Conservation (phyloP, 2,113 vertebrate species). For the Gopherus evgoodei region DNA sequence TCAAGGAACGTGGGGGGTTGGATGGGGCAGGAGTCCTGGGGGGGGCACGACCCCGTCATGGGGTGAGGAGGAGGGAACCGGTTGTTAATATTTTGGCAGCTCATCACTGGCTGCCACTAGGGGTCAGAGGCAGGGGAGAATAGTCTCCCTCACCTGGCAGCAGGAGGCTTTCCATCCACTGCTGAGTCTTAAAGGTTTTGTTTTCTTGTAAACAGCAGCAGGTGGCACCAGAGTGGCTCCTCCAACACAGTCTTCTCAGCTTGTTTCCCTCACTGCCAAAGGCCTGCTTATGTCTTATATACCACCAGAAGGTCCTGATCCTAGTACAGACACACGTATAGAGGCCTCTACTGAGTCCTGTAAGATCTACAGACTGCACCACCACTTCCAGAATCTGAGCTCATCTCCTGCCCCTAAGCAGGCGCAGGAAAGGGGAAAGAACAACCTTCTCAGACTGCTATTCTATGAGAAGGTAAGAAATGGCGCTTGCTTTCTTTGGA, state of each 20-base stretch:
- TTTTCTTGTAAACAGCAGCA: neutral
- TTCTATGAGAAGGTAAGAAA: neutral
- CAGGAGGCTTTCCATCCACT: neutral
- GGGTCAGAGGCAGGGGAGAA: neutral
- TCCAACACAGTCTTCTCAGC: neutral
- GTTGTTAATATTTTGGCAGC: no score
- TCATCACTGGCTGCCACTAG: neutral
- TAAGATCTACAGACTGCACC: neutral
- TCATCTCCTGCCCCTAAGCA: neutral
- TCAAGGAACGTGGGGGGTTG: no score
- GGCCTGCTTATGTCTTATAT: neutral
- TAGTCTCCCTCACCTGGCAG: neutral
- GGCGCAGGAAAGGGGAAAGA: neutral
- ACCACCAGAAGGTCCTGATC: rapidly evolving
- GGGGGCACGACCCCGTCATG: no score
- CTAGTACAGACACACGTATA: neutral
- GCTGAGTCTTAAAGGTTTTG: neutral
- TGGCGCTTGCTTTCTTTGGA: neutral
- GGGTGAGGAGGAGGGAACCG: no score
- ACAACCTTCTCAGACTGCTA: neutral
- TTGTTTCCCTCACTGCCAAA: neutral
- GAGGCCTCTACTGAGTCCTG: neutral
- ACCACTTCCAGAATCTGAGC: neutral
- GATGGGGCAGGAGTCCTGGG: no score
- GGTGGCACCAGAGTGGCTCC: neutral